Conservation (phyloP, 2,113 vertebrate genomes). For the Oreochromis niloticus region DNA sequence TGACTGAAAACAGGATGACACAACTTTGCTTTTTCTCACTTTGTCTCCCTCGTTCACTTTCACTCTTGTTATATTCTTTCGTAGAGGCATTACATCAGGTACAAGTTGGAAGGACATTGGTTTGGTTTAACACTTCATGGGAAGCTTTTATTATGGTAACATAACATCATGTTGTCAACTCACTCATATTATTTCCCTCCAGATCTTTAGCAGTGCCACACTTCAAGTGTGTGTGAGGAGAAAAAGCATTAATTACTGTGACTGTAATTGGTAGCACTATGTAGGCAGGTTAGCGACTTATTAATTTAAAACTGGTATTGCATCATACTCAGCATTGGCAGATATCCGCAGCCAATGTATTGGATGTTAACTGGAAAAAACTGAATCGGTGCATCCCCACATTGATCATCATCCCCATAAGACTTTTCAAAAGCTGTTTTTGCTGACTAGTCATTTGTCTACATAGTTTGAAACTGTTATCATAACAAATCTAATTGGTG, state of each 20-base stretch:
- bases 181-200: background rate
- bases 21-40: background rate
- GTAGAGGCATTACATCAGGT: background rate
- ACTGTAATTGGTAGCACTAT: background rate
- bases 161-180: background rate
- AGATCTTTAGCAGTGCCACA: background rate
- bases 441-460: background rate
- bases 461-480: background rate
- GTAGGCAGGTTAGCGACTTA: background rate
- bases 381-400: background rate
- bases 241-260: background rate
- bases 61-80: background rate
- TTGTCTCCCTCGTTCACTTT: background rate
- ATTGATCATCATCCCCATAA: background rate
- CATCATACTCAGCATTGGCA: background rate
- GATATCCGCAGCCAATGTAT: background rate
- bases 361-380: background rate
- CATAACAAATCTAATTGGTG: background rate
- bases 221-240: background rate
- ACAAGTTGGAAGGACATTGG: background rate
- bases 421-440: background rate
- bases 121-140: background rate
- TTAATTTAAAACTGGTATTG: background rate
- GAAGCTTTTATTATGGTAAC: background rate
- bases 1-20: background rate